Percentiles rank a stretch among this genome's conserved stretches.
phyloP scores from a whole-genome alignment of 2,113 vertebrate genomes.

The Pipa parva region DNA sequence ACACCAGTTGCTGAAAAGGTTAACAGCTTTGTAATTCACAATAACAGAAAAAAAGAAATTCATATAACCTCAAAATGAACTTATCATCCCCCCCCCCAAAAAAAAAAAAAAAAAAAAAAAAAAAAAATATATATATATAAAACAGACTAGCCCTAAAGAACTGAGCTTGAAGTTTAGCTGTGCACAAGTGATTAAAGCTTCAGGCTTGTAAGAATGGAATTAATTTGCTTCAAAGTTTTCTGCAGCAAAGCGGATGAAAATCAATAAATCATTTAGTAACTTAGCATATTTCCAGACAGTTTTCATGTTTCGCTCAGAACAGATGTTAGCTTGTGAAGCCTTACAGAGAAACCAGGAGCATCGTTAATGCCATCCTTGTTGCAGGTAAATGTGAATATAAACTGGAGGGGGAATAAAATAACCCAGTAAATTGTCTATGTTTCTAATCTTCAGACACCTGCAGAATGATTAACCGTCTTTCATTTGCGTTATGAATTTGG shows the following conservation, averaged over 20 bases:
- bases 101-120: constrained; percentile 13
- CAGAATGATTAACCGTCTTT: constrained; percentile 18
- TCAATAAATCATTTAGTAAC: constrained; percentile 55
- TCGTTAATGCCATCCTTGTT: constrained; percentile 35
- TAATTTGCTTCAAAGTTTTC: constrained; percentile 59
- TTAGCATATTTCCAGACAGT: constrained; percentile 54
- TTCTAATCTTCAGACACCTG: constrained; percentile 27
- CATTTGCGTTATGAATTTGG: constrained; percentile 20
- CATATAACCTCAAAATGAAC: constrained; percentile 34
- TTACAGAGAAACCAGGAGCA: constrained; percentile 7
- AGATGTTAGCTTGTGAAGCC: constrained; percentile 47
- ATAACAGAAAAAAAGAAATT: constrained; percentile 11
- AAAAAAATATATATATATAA: too few species aligned
- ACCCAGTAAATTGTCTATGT: constrained; percentile 20
- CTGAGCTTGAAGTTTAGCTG: constrained; percentile 44
- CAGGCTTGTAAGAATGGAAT: constrained; percentile 47
- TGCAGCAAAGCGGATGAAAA: constrained; percentile 53
- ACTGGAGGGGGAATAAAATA: background rate
- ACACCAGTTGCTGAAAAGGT: too few species aligned
- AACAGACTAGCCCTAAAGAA: constrained; percentile 23
- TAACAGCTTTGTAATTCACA: constrained; percentile 16
- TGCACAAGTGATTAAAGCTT: constrained; percentile 43
- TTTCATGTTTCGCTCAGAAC: constrained; percentile 51
- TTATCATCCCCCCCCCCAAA: constrained; percentile 14
- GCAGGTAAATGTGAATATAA: constrained; percentile 40